Evolutionary conservation across 2,113 vertebrate species (phyloP), one percentile per base, ranked within the genome.

Genomic region (Tragelaphus imberbis): DNA sequence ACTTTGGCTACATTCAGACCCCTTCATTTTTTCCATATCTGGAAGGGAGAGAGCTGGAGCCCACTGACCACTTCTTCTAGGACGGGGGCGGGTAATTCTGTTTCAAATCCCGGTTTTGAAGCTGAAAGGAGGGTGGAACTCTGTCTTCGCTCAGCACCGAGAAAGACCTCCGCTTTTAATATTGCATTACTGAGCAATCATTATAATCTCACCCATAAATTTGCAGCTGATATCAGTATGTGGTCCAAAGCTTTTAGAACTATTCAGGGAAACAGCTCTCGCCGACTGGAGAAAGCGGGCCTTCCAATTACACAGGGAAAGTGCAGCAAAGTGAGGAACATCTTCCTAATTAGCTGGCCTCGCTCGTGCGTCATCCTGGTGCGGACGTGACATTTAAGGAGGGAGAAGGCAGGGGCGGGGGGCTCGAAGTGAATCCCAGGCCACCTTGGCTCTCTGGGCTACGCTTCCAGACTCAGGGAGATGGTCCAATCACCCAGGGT

Each of bases 231-330:
- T 61, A 84, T 30, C 97, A 68, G 87, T 23, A 47, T 44, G 59
- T 36, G 98, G 96, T 96, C 95, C 92, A 84, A 94, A 98, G 98
- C 96, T 94, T 92, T 97, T 55, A 94, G 77, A 97, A 97, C 89
- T 91, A 58, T 98, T 97, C 84, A 85, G 92, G 96, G 81, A 96
- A 98, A 88, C 33, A 3, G 40, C 82, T 93, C 94, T 77, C 90
- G 12, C 75, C 3, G 33, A 93, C 90, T 61, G 97, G 97, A 91
- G 94, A 95, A 97, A 98, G 36, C 25, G 36, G 89, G 98, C 84
- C 97, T 98, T 98, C 96, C 97, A 98, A 98, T 98, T 98, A 98
- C 82, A 95, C 36, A 71, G 82, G 97, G 96, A 98, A 98, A 98
- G 98, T 6, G 59, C 84, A 97, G 95, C 71, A 97, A 97, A 96